phyloP scores from a whole-genome alignment of 2,888 invertebrate species.

The Myopa testacea region DNA sequence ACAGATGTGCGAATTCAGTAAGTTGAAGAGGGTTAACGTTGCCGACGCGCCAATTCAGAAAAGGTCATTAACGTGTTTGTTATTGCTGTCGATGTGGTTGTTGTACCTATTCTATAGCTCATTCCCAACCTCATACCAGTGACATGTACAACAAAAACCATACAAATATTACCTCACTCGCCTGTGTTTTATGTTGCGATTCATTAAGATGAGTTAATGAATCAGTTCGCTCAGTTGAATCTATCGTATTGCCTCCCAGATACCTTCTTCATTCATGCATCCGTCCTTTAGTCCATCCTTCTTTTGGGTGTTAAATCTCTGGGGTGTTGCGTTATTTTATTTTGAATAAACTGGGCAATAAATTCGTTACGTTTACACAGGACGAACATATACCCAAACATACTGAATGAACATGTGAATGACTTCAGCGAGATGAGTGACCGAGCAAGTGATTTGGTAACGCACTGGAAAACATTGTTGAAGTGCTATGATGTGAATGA shows the following conservation, averaged over 20 bases:
- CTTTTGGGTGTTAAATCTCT: not conserved
- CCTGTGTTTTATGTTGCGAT: not conserved
- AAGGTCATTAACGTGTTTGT: conserved; percentile 42
- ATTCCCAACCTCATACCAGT: not conserved
- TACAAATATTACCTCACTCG: not conserved
- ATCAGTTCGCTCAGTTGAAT: not conserved
- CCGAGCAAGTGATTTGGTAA: not conserved
- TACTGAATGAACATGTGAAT: not conserved
- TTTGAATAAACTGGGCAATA: not conserved
- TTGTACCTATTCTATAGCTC: not conserved
- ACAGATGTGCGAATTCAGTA: conserved; percentile 13
- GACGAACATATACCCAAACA: too few species aligned
- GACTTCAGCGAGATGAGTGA: not conserved
- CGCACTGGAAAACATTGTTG: not conserved
- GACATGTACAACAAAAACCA: not conserved
- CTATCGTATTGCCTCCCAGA: not conserved
- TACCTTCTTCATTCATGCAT: not conserved
- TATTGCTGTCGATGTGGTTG: conserved; percentile 15
- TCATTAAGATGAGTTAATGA: conserved; percentile 28
- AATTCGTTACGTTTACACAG: not conserved
- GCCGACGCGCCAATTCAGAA: conserved; percentile 34
- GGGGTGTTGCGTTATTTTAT: not conserved
- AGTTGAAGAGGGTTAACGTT: conserved; percentile 14
- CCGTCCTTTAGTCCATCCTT: not conserved
- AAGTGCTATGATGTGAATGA: not conserved